Percentiles rank a stretch among this genome's conserved stretches.
These are phyloP conservation scores for Caenorhabditis remanei DNA, from an alignment of 1,140 invertebrate genomes.

Conservation along the genomic window DNA sequence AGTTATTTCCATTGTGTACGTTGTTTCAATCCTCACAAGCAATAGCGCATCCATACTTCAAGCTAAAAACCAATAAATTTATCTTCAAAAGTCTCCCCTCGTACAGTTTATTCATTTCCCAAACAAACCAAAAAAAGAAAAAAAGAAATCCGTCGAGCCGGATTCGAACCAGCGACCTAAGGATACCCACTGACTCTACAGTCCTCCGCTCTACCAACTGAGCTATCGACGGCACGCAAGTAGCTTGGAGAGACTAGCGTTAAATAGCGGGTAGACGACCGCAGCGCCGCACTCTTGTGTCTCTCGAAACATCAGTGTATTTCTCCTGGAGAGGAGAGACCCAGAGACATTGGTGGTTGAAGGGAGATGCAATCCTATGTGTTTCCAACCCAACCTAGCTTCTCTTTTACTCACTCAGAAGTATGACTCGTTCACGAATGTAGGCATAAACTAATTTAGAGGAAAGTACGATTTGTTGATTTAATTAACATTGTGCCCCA, in stretches of 20 bases:
- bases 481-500: neutral
- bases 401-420: too few relatives aligned
- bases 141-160: slow-evolving; percentile 66
- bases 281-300: neutral
- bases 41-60: too few relatives aligned
- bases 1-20: neutral
- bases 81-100: too few relatives aligned
- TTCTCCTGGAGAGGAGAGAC: neutral
- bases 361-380: too few relatives aligned
- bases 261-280: neutral
- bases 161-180: slow-evolving; percentile 73
- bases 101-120: too few relatives aligned
- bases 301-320: neutral
- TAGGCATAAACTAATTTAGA: too few relatives aligned
- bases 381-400: too few relatives aligned
- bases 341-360: neutral
- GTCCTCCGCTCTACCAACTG: slow-evolving; percentile 71
- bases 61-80: too few relatives aligned
- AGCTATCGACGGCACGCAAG: slow-evolving; percentile 63
- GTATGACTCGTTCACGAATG: too few relatives aligned
- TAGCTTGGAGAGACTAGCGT: too few relatives aligned
- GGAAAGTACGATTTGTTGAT: neutral
- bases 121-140: neutral
- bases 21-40: too few relatives aligned
- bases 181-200: slow-evolving; percentile 66